Percentiles rank a stretch among this genome's conserved stretches.
phyloP scores from a whole-genome alignment of 1,140 invertebrate genomes.

The Chrysopa pallens region DNA sequence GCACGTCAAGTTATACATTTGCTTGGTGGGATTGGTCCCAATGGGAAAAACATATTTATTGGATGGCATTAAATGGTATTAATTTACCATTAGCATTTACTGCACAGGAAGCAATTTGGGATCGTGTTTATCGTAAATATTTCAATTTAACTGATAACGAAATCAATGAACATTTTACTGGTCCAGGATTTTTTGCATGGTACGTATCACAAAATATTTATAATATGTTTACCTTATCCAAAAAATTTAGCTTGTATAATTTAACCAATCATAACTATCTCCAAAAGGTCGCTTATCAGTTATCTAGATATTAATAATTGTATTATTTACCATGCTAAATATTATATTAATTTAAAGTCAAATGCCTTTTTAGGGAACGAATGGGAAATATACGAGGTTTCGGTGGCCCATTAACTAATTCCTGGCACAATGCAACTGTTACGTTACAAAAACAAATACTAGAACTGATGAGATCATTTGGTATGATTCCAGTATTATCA shows the following conservation, averaged over 20 bases:
- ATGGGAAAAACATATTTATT: constrained; percentile 84
- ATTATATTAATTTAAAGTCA: too few relatives aligned
- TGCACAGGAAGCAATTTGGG: constrained; percentile 80
- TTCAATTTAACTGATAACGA: constrained; percentile 58
- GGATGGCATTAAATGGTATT: constrained; percentile 91
- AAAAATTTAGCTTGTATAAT: too few relatives aligned
- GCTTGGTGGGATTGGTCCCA: constrained; percentile 72
- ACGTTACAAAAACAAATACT: constrained; percentile 60
- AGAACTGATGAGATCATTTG: constrained; percentile 54
- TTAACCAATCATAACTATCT: too few relatives aligned
- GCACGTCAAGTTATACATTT: constrained; percentile 80
- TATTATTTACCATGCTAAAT: too few relatives aligned
- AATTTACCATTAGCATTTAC: constrained; percentile 77
- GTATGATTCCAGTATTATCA: constrained; percentile 75
- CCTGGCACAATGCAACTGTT: constrained; percentile 51
- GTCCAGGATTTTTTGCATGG: constrained; percentile 93
- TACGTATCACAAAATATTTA: too few relatives aligned
- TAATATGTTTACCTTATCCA: too few relatives aligned
- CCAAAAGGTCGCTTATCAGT: too few relatives aligned
- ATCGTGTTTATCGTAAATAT: constrained; percentile 44
- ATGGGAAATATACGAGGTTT: constrained; percentile 90
- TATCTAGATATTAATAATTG: too few relatives aligned
- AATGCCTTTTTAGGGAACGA: constrained; percentile 37
- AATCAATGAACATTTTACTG: constrained; percentile 67
- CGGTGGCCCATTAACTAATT: constrained; percentile 57